These are phyloP conservation scores for Hydroisotoma schaefferi DNA, from an alignment of 2,888 invertebrate species.

Conservation along the genomic window DNA sequence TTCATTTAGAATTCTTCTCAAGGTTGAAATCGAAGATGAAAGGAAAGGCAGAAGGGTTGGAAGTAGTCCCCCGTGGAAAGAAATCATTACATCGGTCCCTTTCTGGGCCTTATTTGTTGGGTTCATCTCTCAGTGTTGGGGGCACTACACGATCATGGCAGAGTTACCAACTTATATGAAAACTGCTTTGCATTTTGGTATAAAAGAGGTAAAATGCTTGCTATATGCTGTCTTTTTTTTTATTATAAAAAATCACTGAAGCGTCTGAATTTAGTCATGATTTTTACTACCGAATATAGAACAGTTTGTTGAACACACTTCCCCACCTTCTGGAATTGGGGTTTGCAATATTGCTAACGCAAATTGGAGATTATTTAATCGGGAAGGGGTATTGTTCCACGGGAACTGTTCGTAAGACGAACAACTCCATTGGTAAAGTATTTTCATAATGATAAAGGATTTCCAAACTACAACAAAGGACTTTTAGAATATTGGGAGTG, in stretches of 20 bases:
- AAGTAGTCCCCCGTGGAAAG: constrained; percentile 58
- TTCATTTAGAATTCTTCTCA: not conserved
- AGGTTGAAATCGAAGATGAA: no score
- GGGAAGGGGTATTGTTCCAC: not conserved
- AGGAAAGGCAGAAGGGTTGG: not conserved
- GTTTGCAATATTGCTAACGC: not conserved
- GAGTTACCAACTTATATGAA: constrained; percentile 81
- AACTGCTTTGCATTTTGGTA: constrained; percentile 74
- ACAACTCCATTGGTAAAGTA: constrained; percentile 6
- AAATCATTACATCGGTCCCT: constrained; percentile 69
- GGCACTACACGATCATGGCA: constrained; percentile 75
- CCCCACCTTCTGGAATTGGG: constrained; percentile 2
- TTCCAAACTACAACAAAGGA: no score
- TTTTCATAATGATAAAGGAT: no score
- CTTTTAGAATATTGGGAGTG: no score
- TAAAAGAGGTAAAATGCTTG: constrained; percentile 61
- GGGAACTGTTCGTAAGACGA: constrained; percentile 3
- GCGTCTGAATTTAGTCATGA: not conserved
- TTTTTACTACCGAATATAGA: constrained; percentile 32
- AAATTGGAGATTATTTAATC: constrained; percentile 5
- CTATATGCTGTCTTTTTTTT: not conserved
- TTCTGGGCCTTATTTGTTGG: constrained; percentile 75
- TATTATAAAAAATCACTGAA: not conserved
- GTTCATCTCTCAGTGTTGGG: constrained; percentile 74
- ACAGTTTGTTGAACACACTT: constrained; percentile 48